Base-by-base conservation (phyloP, 2,113 vertebrate species). In the Zonotrichia leucophrys region DNA sequence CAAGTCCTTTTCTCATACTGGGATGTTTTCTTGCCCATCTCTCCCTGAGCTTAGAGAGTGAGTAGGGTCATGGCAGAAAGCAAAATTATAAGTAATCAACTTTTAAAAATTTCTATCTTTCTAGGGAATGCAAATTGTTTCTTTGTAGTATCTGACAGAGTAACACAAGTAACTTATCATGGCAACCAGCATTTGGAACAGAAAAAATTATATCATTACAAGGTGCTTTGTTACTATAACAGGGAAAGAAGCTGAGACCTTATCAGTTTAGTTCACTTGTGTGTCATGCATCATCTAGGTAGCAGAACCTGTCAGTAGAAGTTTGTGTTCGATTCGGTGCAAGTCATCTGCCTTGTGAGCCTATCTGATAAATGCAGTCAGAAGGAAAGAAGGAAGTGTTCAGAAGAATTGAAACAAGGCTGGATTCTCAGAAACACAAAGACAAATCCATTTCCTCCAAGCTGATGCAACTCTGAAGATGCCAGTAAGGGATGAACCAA, bases 351-450 rank as follows among this genome's bases (percentile, higher is more conserved):
- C 64, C 60, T 94, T 3, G 1, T 73, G 68, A 50, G 66, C 76
- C 95, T 86, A 12, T 79, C 81, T 94, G 62, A 81, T 70, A 30
- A 93, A 83, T 53, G 56, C 69, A 74, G 85, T 91, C 84, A 89
- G 80, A 88, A 92, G 87, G 83, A 94, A 95, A 94, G 82, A 78
- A 95, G 86, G 94, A 96, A 92, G 79, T 89, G n/a, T 72, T 79
- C 83, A 75, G 80, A 83, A 95, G 73, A 91, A 79, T 80, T 74
- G 83, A 90, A 90, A 95, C 87, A 83, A 56, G 67, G 16, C 80
- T 92, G 78, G 80, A 60, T 94, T 96, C 89, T 91, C 78, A 83
- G 95, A 96, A 96, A 74, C 20, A 86, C 64, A 47, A 67, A 72
- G 85, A 72, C 50, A 83, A 94, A 81, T 95, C 78, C 80, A 62